phyloP scores from a whole-genome alignment of 2,888 invertebrate genomes.

The Agonopterix alstromeriana region DNA sequence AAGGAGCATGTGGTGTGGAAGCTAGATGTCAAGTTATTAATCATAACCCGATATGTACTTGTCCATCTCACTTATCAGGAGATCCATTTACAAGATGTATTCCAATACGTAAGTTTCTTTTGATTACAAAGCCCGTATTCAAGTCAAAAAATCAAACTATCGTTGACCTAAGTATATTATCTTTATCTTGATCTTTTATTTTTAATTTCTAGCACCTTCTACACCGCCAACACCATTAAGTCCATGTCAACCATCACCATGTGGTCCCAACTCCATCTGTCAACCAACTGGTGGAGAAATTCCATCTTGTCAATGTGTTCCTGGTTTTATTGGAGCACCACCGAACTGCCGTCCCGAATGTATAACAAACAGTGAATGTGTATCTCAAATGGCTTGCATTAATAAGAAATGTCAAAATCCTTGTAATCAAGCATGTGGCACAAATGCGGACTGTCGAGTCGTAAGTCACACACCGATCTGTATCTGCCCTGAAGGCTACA shows the following conservation, averaged over 20 bases:
- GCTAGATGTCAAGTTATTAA: conserved; percentile 86
- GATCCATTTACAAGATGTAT: conserved; percentile 81
- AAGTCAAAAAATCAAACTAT: neutral
- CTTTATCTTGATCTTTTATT: neutral
- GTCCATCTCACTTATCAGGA: conserved; percentile 79
- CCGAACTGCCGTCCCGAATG: conserved; percentile 86
- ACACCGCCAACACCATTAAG: conserved; percentile 51
- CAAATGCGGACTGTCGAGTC: conserved; percentile 84
- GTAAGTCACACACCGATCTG: conserved; percentile 86
- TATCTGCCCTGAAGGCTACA: conserved; percentile 80
- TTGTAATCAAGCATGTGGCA: conserved; percentile 84
- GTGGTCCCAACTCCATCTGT: conserved; percentile 84
- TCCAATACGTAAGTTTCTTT: conserved; percentile 56
- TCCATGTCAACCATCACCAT: conserved; percentile 86
- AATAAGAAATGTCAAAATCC: conserved; percentile 87
- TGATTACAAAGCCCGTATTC: neutral
- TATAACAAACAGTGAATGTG: conserved; percentile 83
- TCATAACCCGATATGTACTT: conserved; percentile 85
- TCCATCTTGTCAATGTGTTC: conserved; percentile 83
- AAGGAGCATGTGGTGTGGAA: conserved; percentile 85
- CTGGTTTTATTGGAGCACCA: conserved; percentile 81
- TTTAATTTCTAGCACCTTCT: conserved; percentile 35
- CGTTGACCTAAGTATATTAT: neutral
- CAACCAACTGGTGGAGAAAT: conserved; percentile 70
- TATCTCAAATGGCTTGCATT: conserved; percentile 81